These are phyloP conservation scores for Entomobrya proxima DNA, from an alignment of 2,888 invertebrate genomes.

Conservation along the genomic window DNA sequence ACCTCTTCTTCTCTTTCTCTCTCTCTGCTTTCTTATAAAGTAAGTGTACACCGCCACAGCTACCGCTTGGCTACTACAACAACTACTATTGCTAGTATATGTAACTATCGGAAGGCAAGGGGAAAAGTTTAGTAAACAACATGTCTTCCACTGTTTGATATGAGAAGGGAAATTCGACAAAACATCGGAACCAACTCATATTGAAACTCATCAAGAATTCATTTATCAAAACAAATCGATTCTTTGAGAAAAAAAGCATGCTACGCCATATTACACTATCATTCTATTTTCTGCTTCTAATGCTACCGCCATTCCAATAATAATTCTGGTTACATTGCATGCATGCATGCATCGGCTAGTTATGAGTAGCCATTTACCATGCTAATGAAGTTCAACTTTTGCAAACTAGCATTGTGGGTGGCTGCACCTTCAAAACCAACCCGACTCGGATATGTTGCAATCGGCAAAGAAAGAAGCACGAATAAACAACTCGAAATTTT, in stretches of 20 bases:
- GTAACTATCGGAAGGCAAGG: neutral
- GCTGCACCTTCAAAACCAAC: no score
- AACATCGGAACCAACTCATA: conserved; percentile 15
- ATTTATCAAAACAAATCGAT: conserved; percentile 67
- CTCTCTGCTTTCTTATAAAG: no score
- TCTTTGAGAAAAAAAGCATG: neutral
- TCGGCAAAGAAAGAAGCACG: no score
- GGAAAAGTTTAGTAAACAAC: conserved; percentile 27
- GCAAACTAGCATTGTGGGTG: neutral
- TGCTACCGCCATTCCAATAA: no score
- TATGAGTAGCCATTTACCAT: conserved; percentile 15
- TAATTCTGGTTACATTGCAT: no score
- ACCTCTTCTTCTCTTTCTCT: conserved; percentile 13
- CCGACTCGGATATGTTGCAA: no score
- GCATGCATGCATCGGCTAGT: neutral
- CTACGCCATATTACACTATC: no score
- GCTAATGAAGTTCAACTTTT: neutral
- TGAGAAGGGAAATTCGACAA: conserved; percentile 31
- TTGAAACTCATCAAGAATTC: conserved; percentile 64
- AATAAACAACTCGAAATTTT: no score
- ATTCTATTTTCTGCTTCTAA: no score
- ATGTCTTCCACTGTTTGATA: conserved; percentile 11
- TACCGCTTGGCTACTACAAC: no score
- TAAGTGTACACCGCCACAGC: no score
- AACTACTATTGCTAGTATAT: neutral